Evolutionary conservation across 2,797 vertebrate genomes (phyloP).

Genomic region (Alexandromys oeconomus): DNA sequence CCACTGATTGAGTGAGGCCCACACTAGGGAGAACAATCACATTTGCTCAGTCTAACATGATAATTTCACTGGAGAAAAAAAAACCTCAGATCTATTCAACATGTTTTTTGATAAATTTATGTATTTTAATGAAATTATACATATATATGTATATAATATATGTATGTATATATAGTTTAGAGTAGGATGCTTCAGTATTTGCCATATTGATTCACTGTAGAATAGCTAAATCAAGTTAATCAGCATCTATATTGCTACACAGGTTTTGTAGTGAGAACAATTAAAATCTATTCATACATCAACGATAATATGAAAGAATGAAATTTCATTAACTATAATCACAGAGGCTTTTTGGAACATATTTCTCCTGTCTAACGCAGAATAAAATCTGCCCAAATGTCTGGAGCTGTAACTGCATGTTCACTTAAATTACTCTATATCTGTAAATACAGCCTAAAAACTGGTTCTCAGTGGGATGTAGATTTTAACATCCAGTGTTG

Average conservation of each 20-base stretch:
- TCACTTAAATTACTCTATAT: neutral
- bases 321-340: neutral
- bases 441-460: neutral
- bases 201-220: neutral
- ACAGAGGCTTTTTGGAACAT: accelerated
- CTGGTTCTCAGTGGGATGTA: neutral
- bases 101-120: neutral
- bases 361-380: neutral
- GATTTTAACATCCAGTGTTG: neutral
- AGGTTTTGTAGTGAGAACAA: neutral
- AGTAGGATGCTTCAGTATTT: neutral
- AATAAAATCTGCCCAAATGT: neutral
- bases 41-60: neutral
- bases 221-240: neutral
- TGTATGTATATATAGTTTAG: neutral
- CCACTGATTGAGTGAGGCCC: neutral
- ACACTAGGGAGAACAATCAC: neutral
- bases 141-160: neutral
- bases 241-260: neutral
- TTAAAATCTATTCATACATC: neutral
- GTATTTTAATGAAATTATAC: neutral
- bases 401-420: neutral
- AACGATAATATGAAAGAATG: neutral
- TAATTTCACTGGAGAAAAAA: neutral
- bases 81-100: neutral